Evolutionary conservation across 2,888 invertebrate species (phyloP).

Genomic region (Cheilosia pagana): DNA sequence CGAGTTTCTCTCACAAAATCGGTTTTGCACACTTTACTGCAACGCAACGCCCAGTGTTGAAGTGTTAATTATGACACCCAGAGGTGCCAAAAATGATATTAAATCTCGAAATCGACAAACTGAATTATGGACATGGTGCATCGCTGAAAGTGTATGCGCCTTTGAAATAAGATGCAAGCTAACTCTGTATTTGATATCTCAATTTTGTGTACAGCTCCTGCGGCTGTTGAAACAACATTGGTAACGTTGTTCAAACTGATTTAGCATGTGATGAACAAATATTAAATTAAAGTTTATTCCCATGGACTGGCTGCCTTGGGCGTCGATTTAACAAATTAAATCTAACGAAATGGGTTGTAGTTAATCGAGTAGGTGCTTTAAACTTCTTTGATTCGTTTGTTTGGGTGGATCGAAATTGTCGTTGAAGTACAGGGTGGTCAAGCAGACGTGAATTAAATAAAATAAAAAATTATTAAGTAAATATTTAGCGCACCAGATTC

Average conservation of each 20-base stretch:
- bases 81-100: constrained; percentile 73
- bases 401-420: too few species aligned
- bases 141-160: not conserved
- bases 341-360: constrained; percentile 11
- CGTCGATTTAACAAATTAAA: constrained; percentile 32
- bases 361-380: constrained; percentile 7
- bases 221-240: constrained; percentile 63
- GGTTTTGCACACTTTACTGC: constrained; percentile 46
- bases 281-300: constrained; percentile 70
- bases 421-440: not conserved
- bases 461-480: too few species aligned
- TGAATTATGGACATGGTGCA: constrained; percentile 67
- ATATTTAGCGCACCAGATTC: too few species aligned
- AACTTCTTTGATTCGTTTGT: not conserved
- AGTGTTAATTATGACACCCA: constrained; percentile 75
- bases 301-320: constrained; percentile 39
- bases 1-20: constrained; percentile 43
- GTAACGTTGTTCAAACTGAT: constrained; percentile 53
- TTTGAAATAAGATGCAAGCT: not conserved
- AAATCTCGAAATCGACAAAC: constrained; percentile 58
- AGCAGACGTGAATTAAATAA: not conserved
- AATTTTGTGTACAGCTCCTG: constrained; percentile 34
- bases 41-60: constrained; percentile 68
- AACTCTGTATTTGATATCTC: constrained; percentile 62
- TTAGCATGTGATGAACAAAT: constrained; percentile 67